Conservation (phyloP, 1,140 invertebrate species). For the Drosophila neocordata region DNA sequence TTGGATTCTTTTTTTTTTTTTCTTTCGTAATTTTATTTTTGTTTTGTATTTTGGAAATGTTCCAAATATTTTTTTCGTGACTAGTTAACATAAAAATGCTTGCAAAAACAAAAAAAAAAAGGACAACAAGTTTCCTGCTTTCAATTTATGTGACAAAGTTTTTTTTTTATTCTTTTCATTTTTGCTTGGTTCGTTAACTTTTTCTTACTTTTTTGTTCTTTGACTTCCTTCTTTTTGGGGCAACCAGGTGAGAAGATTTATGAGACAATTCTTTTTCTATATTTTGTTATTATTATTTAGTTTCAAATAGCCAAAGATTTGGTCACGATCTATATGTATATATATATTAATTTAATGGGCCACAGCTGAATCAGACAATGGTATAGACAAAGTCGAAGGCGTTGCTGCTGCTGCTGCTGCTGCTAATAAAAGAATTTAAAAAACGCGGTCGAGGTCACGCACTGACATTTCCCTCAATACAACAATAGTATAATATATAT, state of each 20-base stretch:
- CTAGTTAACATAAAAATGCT: constrained; percentile 63
- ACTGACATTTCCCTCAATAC: constrained; percentile 66
- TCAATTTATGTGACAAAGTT: constrained; percentile 36
- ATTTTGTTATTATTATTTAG: not conserved
- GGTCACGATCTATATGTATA: constrained; percentile 10
- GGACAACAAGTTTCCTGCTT: constrained; percentile 30
- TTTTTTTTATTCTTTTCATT: constrained; percentile 27
- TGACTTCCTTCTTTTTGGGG: not conserved
- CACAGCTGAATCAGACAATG: constrained; percentile 33
- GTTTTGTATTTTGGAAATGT: constrained; percentile 63
- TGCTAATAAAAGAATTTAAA: constrained; percentile 56
- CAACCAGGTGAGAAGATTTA: constrained; percentile 7
- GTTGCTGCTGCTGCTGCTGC: constrained; percentile 13
- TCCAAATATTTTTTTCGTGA: constrained; percentile 67
- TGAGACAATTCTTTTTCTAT: not conserved
- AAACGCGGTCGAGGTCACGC: constrained; percentile 77
- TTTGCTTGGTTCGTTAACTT: constrained; percentile 4
- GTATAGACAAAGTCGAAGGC: constrained; percentile 24
- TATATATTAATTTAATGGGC: constrained; percentile 12
- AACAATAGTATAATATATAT: not conserved
- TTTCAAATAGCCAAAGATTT: constrained; percentile 24
- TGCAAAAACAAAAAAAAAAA: constrained; percentile 37
- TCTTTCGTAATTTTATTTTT: constrained; percentile 43
- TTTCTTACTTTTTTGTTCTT: not conserved
- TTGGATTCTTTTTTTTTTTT: constrained; percentile 11